Conservation (phyloP, 2,888 invertebrate species). For the Netelia melanura region DNA sequence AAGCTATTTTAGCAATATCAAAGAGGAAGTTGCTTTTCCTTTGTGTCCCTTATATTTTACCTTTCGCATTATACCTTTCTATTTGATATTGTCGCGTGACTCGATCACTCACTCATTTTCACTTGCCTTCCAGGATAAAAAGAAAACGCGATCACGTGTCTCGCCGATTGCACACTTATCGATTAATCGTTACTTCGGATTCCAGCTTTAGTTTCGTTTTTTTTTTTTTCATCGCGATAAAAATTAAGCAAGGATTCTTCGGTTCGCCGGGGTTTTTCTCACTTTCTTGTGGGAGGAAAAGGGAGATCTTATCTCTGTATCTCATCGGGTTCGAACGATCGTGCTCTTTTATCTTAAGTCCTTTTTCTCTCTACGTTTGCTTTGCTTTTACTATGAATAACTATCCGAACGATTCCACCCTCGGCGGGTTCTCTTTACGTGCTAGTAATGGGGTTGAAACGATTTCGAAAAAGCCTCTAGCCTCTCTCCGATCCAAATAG, state of each 20-base stretch:
- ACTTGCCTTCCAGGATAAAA: background rate
- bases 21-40: conserved; percentile 19
- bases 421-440: conserved; percentile 66
- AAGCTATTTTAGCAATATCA: conserved; percentile 23
- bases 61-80: background rate
- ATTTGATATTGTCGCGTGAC: conserved; percentile 45
- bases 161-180: conserved; percentile 30
- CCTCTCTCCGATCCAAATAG: background rate
- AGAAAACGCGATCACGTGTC: conserved; percentile 4
- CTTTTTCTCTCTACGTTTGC: background rate
- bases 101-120: conserved; percentile 37
- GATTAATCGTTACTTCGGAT: conserved; percentile 23
- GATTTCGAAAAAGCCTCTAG: conserved; percentile 58
- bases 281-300: background rate
- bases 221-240: background rate
- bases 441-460: conserved; percentile 70
- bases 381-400: background rate
- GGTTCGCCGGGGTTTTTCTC: background rate
- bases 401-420: conserved; percentile 17
- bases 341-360: background rate
- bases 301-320: background rate
- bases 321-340: conserved; percentile 7
- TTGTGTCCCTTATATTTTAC: conserved; percentile 23
- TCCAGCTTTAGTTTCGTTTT: background rate
- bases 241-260: conserved; percentile 12